These are phyloP conservation scores for Odontesthes bonariensis DNA, from an alignment of 2,113 vertebrate genomes.

Conservation along the genomic window DNA sequence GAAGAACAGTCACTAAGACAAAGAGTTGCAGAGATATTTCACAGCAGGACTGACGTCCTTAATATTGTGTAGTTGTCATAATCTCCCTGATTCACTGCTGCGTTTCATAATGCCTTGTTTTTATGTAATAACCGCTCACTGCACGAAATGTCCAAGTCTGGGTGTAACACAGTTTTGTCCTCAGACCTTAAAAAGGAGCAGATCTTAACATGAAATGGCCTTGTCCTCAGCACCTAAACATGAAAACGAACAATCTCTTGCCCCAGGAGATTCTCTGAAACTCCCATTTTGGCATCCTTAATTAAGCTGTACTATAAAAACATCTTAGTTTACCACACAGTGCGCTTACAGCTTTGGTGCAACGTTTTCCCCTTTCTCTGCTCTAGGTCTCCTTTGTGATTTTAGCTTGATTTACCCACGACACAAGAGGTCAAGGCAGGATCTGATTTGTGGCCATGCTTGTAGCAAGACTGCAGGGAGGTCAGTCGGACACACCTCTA, in stretches of 20 bases:
- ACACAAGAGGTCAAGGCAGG: too few relatives aligned
- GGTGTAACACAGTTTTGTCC: background rate
- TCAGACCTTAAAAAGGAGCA: background rate
- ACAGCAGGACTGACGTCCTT: conserved; percentile 22
- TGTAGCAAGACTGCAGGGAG: too few relatives aligned
- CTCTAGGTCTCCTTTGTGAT: too few relatives aligned
- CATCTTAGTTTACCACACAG: background rate
- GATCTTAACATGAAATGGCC: background rate
- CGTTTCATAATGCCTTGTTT: conserved; percentile 56
- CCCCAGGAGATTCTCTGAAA: background rate
- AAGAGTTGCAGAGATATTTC: conserved; percentile 4
- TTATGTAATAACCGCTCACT: conserved; percentile 35
- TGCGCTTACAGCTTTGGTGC: too few relatives aligned
- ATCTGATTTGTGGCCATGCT: too few relatives aligned
- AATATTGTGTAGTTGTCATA: conserved; percentile 36
- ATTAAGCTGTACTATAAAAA: background rate
- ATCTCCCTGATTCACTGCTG: conserved; percentile 42
- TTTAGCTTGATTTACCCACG: too few relatives aligned
- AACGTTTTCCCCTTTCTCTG: too few relatives aligned
- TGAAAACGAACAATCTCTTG: background rate
- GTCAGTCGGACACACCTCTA: too few relatives aligned
- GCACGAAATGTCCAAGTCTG: conserved; percentile 31
- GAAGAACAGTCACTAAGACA: background rate
- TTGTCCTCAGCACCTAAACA: background rate
- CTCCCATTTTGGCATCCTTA: background rate